Conservation (phyloP, 2,888 invertebrate genomes). For the Volucella inflata region DNA sequence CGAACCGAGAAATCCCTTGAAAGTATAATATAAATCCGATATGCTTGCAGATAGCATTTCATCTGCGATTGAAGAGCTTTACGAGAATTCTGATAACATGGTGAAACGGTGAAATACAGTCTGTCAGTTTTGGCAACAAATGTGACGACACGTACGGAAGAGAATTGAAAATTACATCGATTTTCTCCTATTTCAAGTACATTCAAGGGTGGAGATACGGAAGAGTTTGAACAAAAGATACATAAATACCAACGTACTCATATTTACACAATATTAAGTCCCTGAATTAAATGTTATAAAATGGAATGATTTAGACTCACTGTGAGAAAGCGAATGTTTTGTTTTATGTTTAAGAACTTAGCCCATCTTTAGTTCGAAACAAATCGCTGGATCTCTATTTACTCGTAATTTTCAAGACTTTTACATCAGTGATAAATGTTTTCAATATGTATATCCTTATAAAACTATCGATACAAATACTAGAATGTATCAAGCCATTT, state of each 20-base stretch:
- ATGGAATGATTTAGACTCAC: slow-evolving; percentile 8
- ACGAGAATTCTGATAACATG: slow-evolving; percentile 51
- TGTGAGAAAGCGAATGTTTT: slow-evolving; percentile 1
- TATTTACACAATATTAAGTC: neutral
- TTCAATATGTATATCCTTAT: too few relatives aligned
- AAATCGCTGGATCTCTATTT: too few relatives aligned
- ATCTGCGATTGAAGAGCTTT: slow-evolving; percentile 68
- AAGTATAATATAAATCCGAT: slow-evolving; percentile 62
- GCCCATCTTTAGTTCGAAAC: too few relatives aligned
- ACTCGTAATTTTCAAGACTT: too few relatives aligned
- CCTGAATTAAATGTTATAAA: slow-evolving; percentile 3
- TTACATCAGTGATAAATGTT: too few relatives aligned
- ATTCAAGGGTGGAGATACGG: neutral
- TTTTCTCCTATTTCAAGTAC: slow-evolving; percentile 14
- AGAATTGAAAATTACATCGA: slow-evolving; percentile 57
- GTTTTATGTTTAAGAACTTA: too few relatives aligned
- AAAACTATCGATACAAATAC: too few relatives aligned
- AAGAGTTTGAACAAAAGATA: neutral
- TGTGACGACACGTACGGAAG: slow-evolving; percentile 58
- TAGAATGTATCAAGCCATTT: too few relatives aligned
- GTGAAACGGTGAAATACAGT: slow-evolving; percentile 9
- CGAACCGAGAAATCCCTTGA: slow-evolving; percentile 32
- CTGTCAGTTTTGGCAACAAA: slow-evolving; percentile 52
- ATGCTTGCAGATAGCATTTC: slow-evolving; percentile 66
- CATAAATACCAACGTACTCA: neutral